These are phyloP conservation scores for Silurus lanzhouensis DNA, from an alignment of 2,797 vertebrate species.

Conservation along the genomic window DNA sequence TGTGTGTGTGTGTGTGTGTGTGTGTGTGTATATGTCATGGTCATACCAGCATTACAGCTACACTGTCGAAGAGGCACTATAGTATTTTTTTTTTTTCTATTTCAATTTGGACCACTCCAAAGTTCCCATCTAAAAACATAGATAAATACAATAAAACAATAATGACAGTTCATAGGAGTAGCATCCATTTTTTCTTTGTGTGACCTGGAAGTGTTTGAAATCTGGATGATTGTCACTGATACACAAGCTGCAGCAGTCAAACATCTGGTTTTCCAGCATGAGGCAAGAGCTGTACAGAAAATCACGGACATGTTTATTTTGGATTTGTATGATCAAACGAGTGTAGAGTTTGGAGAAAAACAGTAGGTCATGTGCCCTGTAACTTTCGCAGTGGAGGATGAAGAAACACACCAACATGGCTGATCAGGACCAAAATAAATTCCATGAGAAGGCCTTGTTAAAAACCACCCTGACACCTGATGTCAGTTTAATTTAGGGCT, in stretches of 20 bases:
- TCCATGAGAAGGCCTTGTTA: not conserved
- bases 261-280: not conserved
- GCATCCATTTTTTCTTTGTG: not conserved
- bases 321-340: not conserved
- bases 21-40: too few species aligned
- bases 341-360: not conserved
- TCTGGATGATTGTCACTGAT: not conserved
- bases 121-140: not conserved
- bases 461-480: not conserved
- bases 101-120: too few species aligned
- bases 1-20: too few species aligned
- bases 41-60: too few species aligned
- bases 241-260: too few species aligned
- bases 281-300: not conserved
- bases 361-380: not conserved
- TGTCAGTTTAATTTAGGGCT: not conserved
- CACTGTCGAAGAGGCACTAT: not conserved
- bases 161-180: too few species aligned
- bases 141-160: not conserved
- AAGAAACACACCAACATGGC: not conserved
- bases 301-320: not conserved
- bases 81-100: not conserved
- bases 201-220: not conserved
- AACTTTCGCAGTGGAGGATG: not conserved
- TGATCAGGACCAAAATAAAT: not conserved